Conservation (phyloP, 2,797 vertebrate genomes). For the Xyrichtys novacula region DNA sequence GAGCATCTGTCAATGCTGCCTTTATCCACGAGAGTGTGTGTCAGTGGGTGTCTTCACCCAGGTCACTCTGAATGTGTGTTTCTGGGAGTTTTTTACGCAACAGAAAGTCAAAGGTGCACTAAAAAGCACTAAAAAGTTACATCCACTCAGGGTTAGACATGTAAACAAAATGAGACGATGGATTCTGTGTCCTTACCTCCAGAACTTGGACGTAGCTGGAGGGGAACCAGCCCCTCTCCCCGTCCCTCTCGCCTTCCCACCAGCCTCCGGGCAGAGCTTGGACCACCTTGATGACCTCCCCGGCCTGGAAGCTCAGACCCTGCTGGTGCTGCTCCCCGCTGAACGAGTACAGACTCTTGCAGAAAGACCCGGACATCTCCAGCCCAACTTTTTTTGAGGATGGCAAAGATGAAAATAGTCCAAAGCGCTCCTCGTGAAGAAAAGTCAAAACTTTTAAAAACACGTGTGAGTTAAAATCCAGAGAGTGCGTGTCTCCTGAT, state of each 20-base stretch:
- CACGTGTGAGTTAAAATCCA: neutral
- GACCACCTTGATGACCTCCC: constrained; percentile 90
- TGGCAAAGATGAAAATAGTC: neutral
- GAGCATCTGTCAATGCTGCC: constrained; percentile 39
- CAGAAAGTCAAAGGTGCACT: no score
- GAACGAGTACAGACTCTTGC: constrained; percentile 93
- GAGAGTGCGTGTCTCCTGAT: rapidly evolving
- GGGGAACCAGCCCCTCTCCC: constrained; percentile 93
- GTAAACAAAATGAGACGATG: neutral
- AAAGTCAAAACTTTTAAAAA: constrained; percentile 2
- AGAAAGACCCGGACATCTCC: constrained; percentile 87
- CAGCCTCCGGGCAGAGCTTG: constrained; percentile 94
- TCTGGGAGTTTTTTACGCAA: no score
- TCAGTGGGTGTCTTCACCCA: neutral
- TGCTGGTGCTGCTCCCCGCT: constrained; percentile 93
- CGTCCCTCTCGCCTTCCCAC: constrained; percentile 98
- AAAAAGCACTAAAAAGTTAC: no score
- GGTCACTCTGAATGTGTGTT: neutral
- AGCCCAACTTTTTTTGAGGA: constrained; percentile 14
- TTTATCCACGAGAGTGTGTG: constrained; percentile 19
- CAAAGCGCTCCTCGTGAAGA: neutral
- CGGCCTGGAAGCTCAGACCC: constrained; percentile 92
- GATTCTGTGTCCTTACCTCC: constrained; percentile 84
- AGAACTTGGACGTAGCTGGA: constrained; percentile 95
- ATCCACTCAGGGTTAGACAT: neutral